Percentiles rank a stretch among this genome's conserved stretches.
phyloP scores from a whole-genome alignment of 1,140 invertebrate genomes.

The Medauroidea extradentata region DNA sequence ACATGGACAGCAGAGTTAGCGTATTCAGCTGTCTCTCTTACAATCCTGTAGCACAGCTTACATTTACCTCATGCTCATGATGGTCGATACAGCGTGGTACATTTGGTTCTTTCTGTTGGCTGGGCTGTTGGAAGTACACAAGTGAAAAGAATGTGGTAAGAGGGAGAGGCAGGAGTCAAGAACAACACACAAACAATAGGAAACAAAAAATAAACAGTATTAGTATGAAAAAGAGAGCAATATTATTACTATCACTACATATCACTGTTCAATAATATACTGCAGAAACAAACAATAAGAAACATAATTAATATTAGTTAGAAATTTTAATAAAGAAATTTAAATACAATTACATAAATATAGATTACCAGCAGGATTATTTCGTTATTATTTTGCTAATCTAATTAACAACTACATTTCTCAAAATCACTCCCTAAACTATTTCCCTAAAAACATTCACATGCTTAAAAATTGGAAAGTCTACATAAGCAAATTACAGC shows the following conservation, averaged over 20 bases:
- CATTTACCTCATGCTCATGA: constrained; percentile 84
- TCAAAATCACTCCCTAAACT: no score
- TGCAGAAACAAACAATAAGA: no score
- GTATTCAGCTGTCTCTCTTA: background rate
- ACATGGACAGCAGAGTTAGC: background rate
- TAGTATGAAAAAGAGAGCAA: background rate
- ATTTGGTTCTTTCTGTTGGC: constrained; percentile 74
- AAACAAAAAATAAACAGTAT: constrained; percentile 9
- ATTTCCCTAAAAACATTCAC: no score
- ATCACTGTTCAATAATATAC: constrained; percentile 18
- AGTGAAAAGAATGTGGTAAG: constrained; percentile 52
- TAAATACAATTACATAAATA: no score
- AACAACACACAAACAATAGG: constrained; percentile 9
- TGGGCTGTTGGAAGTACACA: constrained; percentile 43
- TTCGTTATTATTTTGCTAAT: no score
- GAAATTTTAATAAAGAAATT: background rate
- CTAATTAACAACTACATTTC: no score
- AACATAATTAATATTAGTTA: constrained; percentile 26
- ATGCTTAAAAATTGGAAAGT: no score
- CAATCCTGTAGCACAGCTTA: background rate
- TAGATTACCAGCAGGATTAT: no score
- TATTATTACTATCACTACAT: no score
- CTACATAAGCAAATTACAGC: no score
- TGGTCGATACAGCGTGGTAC: constrained; percentile 87
- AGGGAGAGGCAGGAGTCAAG: background rate